Evolutionary conservation across 2,113 vertebrate species (phyloP).

Genomic region (Carlito syrichta): DNA sequence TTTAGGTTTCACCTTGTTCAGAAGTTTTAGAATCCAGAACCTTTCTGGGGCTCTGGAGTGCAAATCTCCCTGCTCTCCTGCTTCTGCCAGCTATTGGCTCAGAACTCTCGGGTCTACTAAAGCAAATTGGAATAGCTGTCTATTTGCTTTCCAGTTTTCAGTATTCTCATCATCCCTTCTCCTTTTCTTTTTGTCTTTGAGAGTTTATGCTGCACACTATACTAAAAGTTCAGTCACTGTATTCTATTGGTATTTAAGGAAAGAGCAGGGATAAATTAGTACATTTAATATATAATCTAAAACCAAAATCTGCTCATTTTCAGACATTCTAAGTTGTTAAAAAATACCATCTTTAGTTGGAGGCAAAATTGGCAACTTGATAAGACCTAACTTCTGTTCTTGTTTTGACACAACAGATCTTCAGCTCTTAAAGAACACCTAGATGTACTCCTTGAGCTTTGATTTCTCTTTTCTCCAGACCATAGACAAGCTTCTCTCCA

Average conservation of each 20-base stretch:
- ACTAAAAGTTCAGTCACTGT: neutral
- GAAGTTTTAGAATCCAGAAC: neutral
- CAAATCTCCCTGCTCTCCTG: neutral
- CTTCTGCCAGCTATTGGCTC: neutral
- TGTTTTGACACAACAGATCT: neutral
- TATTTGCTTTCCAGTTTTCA: neutral
- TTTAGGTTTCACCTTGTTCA: neutral
- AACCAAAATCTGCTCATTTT: neutral
- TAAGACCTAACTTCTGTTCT: neutral
- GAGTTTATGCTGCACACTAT: neutral
- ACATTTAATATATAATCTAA: neutral
- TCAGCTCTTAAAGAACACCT: neutral
- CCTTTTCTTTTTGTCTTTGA: neutral
- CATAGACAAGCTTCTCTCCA: neutral
- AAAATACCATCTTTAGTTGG: neutral
- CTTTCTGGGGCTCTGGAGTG: neutral
- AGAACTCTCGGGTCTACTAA: neutral
- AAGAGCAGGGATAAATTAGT: neutral
- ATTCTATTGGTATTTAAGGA: neutral
- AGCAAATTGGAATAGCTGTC: neutral
- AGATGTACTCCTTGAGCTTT: neutral
- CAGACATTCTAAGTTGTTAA: neutral
- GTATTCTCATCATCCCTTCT: neutral
- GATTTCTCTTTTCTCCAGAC: neutral
- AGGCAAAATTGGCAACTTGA: neutral